phyloP scores from a whole-genome alignment of 2,113 vertebrate genomes.

The Tetraodon nigroviridis region DNA sequence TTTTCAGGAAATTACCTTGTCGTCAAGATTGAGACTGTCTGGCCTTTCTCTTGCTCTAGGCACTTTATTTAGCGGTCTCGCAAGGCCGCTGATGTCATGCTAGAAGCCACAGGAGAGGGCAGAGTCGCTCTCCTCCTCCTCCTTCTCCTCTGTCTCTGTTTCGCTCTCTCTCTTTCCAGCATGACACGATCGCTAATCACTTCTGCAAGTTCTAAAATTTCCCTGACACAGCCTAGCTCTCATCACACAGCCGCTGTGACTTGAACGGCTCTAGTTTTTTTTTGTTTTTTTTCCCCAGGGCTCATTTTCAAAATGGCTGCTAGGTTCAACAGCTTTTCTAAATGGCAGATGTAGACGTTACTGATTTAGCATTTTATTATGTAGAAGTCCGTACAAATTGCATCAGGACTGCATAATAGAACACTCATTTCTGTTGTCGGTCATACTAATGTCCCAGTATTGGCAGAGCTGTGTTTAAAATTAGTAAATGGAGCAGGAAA shows the following conservation, averaged over 20 bases:
- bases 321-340: not conserved
- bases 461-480: too few species aligned
- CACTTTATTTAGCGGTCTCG: conserved; percentile 57
- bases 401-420: too few species aligned
- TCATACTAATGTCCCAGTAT: too few species aligned
- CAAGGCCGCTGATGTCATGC: conserved; percentile 60
- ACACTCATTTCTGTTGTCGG: too few species aligned
- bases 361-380: too few species aligned
- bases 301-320: conserved; percentile 58
- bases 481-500: too few species aligned
- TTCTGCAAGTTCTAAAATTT: conserved; percentile 60
- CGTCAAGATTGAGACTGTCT: conserved; percentile 6
- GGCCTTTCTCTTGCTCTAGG: conserved; percentile 61
- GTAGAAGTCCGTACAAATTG: too few species aligned
- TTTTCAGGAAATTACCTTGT: conserved; percentile 27
- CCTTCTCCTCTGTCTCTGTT: conserved; percentile 10
- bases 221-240: conserved; percentile 47
- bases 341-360: not conserved
- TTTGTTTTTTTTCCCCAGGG: conserved; percentile 11
- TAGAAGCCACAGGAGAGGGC: conserved; percentile 39
- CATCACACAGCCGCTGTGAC: conserved; percentile 14
- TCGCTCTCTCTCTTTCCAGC: conserved; percentile 12
- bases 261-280: conserved; percentile 6
- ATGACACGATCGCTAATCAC: conserved; percentile 45
- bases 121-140: conserved; percentile 13